phyloP scores from a whole-genome alignment of 2,113 vertebrate species.

The Phalacrocorax brasilianus region DNA sequence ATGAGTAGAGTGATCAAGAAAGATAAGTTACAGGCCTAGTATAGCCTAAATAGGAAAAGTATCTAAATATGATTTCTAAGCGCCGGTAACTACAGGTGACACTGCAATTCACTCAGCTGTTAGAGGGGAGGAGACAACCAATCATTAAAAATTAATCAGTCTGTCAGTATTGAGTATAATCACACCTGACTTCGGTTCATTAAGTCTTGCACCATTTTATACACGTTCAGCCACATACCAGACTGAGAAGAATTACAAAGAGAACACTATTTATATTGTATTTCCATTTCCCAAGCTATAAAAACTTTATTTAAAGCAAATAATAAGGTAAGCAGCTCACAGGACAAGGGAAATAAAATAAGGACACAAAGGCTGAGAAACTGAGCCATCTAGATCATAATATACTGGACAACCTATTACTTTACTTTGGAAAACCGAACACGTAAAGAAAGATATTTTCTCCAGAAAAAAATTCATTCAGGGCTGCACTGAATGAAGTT shows the following conservation, averaged over 20 bases:
- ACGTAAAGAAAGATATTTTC: neutral
- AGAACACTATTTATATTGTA: neutral
- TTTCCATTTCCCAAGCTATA: neutral
- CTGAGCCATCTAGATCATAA: neutral
- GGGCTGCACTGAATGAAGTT: neutral
- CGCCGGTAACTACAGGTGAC: neutral
- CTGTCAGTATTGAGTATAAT: neutral
- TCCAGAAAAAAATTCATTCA: neutral
- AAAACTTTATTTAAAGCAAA: neutral
- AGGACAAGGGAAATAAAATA: neutral
- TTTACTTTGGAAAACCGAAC: neutral
- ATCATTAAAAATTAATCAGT: constrained; percentile 13
- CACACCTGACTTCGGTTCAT: neutral
- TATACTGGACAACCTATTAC: neutral
- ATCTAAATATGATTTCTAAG: neutral
- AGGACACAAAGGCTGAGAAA: neutral
- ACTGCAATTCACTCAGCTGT: neutral
- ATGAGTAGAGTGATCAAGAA: neutral
- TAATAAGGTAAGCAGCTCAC: neutral
- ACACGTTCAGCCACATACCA: neutral
- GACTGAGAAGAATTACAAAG: neutral
- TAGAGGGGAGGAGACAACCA: neutral
- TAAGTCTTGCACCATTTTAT: neutral
- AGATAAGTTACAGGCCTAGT: neutral
- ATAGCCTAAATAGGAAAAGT: neutral